Percentiles rank a stretch among this genome's conserved stretches.
Evolutionary conservation across 2,113 vertebrate genomes (phyloP).

Genomic region (Phasianus colchicus): DNA sequence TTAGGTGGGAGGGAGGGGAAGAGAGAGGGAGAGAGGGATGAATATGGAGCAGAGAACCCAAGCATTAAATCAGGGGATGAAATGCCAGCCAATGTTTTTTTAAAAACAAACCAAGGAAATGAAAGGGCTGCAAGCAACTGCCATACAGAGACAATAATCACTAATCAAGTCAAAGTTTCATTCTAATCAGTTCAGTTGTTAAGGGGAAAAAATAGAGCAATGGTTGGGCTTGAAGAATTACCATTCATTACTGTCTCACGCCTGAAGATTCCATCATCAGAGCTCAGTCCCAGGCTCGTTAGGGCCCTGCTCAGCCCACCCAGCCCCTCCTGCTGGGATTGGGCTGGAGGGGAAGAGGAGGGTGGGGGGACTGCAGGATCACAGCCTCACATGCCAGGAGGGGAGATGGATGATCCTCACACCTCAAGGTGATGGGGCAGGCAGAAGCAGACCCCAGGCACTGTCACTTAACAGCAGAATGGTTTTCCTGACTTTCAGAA

Average conservation of each 20-base stretch:
- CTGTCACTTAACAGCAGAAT: accelerated
- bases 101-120: slow-evolving; percentile 71
- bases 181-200: slow-evolving; percentile 81
- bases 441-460: accelerated
- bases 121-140: slow-evolving; percentile 66
- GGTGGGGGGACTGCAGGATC: background rate
- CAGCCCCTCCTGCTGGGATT: background rate
- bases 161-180: slow-evolving; percentile 79
- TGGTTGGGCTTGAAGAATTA: slow-evolving; percentile 1
- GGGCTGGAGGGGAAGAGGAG: too few species aligned
- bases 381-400: too few species aligned
- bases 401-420: background rate
- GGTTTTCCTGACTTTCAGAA: background rate
- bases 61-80: slow-evolving; percentile 51
- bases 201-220: slow-evolving; percentile 33
- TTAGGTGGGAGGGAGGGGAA: background rate
- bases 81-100: slow-evolving; percentile 64
- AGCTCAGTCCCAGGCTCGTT: background rate
- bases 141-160: slow-evolving; percentile 61
- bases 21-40: background rate
- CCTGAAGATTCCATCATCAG: background rate
- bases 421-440: accelerated
- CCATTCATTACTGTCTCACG: background rate
- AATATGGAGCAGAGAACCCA: slow-evolving; percentile 45
- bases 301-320: background rate